A percentile compares a stretch with the other conserved stretches of the same genome.
phyloP scores from a whole-genome alignment of 2,113 vertebrate species.

The Mus musculus region GRCm39 chr2:130804501-130805000 shows the following conservation, averaged over 20 bases:
- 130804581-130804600: not conserved
- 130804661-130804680: not conserved
- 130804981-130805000: not conserved
- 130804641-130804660: too few relatives aligned
- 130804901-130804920: not conserved
- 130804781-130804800: not conserved
- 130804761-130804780: not conserved
- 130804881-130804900: not conserved
- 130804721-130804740: not conserved
- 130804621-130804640: not conserved
- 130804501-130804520: not conserved
- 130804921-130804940: not conserved
- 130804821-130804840: not conserved
- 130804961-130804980: not conserved
- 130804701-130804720: conserved; percentile 7
- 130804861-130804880: not conserved
- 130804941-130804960: not conserved
- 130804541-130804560: not conserved
- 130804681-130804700: too few relatives aligned
- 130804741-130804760: conserved; percentile 7
- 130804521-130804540: not conserved
- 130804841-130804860: not conserved
- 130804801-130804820: not conserved
- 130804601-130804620: not conserved
- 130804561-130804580: not conserved